These are phyloP conservation scores for Orestias chungarensis DNA, from an alignment of 2,797 vertebrate species.

Conservation along the genomic window DNA sequence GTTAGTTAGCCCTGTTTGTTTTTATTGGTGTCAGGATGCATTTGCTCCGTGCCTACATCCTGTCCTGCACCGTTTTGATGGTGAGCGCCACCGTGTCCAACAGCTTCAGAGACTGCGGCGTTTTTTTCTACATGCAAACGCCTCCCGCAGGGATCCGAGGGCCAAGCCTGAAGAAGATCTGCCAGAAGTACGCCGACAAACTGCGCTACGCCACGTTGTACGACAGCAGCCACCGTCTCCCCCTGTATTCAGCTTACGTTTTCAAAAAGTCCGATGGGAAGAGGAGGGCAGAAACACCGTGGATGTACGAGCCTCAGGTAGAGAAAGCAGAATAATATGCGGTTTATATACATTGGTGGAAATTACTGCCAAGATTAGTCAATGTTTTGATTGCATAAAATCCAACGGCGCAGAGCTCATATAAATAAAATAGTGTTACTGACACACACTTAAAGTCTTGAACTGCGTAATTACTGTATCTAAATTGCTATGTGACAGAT, in stretches of 20 bases:
- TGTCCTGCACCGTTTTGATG: conserved; percentile 49
- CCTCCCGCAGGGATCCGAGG: conserved; percentile 67
- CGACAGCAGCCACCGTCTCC: conserved; percentile 59
- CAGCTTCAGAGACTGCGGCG: conserved; percentile 74
- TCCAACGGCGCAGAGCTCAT: not conserved
- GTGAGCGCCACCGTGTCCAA: conserved; percentile 58
- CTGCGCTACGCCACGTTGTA: conserved; percentile 74
- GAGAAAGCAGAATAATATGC: conserved; percentile 1
- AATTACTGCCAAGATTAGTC: conserved; percentile 4
- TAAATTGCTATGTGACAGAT: not conserved
- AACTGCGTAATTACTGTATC: not conserved
- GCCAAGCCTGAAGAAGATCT: conserved; percentile 59
- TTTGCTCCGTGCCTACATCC: conserved; percentile 28
- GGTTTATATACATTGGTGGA: not conserved
- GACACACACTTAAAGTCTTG: not conserved
- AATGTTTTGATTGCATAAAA: not conserved
- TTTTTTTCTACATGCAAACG: conserved; percentile 74
- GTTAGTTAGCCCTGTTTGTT: not conserved
- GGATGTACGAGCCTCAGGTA: conserved; percentile 83
- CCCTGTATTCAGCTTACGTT: conserved; percentile 77
- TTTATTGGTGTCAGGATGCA: conserved; percentile 46
- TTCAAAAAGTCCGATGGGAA: conserved; percentile 79
- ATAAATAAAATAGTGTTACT: not conserved
- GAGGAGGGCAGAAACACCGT: conserved; percentile 75
- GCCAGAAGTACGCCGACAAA: conserved; percentile 73